Evolutionary conservation across 2,888 invertebrate genomes (phyloP).

Genomic region (Perithous albicinctus): DNA sequence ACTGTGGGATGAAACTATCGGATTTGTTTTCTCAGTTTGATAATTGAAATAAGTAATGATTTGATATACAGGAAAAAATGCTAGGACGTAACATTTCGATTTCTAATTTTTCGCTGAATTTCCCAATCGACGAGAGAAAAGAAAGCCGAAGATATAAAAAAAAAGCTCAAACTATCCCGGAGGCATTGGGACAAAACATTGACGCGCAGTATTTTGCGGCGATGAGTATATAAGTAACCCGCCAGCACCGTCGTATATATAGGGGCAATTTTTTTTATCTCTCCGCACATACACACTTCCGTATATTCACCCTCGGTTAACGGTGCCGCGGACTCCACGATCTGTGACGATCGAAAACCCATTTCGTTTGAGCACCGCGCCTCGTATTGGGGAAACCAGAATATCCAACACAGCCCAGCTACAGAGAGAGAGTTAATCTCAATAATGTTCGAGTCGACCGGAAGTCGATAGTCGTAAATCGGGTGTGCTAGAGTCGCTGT

Average conservation of each 20-base stretch:
- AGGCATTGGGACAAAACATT: not conserved
- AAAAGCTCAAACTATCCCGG: not conserved
- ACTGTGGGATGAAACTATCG: too few relatives aligned
- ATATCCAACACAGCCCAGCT: slow-evolving; percentile 23
- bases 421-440: slow-evolving; percentile 81
- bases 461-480: slow-evolving; percentile 82
- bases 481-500: slow-evolving; percentile 59
- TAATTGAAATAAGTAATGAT: too few relatives aligned
- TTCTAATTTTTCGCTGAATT: slow-evolving; percentile 56
- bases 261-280: slow-evolving; percentile 6
- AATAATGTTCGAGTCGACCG: slow-evolving; percentile 82
- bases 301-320: slow-evolving; percentile 30
- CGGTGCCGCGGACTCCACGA: slow-evolving; percentile 8
- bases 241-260: not conserved
- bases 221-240: slow-evolving; percentile 15
- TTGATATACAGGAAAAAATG: too few relatives aligned
- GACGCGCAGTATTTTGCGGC: not conserved
- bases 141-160: not conserved
- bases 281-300: not conserved
- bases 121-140: not conserved
- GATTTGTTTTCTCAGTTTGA: too few relatives aligned
- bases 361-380: slow-evolving; percentile 70
- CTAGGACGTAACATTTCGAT: too few relatives aligned
- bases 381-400: slow-evolving; percentile 45
- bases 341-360: slow-evolving; percentile 75